phyloP scores from a whole-genome alignment of 2,113 vertebrate species.

The Leptobrachium leishanense region DNA sequence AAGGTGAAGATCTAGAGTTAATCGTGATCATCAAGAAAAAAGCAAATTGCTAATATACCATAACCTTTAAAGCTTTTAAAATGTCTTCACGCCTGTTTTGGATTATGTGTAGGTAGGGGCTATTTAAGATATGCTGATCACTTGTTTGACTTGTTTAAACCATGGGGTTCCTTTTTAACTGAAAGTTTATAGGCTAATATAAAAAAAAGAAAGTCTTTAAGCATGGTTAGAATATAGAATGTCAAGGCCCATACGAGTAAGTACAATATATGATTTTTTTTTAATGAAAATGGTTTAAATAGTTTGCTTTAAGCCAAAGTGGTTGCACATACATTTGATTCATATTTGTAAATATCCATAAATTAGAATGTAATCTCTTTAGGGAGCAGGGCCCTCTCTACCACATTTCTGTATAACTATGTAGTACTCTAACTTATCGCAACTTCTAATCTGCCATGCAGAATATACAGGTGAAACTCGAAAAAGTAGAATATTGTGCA shows the following conservation, averaged over 20 bases:
- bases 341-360: slow-evolving; percentile 6
- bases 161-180: slow-evolving; percentile 75
- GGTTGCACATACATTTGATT: slow-evolving; percentile 44
- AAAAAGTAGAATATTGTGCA: no score
- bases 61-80: slow-evolving; percentile 46
- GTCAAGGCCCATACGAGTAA: slow-evolving; percentile 70
- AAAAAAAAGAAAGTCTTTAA: slow-evolving; percentile 77
- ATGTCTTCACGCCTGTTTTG: slow-evolving; percentile 52
- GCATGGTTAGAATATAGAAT: slow-evolving; percentile 72
- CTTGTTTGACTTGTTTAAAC: slow-evolving; percentile 68
- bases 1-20: background rate
- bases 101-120: slow-evolving; percentile 49
- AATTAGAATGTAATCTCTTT: no score
- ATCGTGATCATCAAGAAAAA: background rate
- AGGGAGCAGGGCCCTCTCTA: no score
- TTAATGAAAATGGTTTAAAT: slow-evolving; percentile 50
- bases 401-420: no score
- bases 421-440: no score
- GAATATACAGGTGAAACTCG: no score
- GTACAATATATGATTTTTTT: slow-evolving; percentile 58
- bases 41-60: slow-evolving; percentile 2
- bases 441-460: no score
- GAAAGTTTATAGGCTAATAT: slow-evolving; percentile 78
- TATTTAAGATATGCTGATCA: slow-evolving; percentile 51
- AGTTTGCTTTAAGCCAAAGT: slow-evolving; percentile 55